These are phyloP conservation scores for Pseudoips prasinana DNA, from an alignment of 2,888 invertebrate species.

Conservation along the genomic window DNA sequence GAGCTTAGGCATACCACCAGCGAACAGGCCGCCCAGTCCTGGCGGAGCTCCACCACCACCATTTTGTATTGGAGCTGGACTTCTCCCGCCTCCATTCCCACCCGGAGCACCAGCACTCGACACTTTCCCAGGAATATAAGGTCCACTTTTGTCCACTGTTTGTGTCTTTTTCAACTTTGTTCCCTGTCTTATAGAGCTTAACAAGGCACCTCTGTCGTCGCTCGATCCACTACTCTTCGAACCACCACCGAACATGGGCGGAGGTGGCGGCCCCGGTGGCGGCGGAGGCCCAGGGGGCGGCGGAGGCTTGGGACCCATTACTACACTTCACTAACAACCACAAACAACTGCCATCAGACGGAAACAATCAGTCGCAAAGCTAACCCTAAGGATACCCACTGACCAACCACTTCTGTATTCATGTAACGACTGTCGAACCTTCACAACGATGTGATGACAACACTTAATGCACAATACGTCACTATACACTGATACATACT, in stretches of 20 bases:
- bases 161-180: conserved; percentile 90
- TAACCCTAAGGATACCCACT: too few species aligned
- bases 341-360: conserved; percentile 47
- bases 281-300: conserved; percentile 86
- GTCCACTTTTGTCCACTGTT: conserved; percentile 95
- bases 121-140: conserved; percentile 86
- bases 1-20: conserved; percentile 91
- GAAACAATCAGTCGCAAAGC: conserved; percentile 32
- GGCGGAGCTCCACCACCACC: conserved; percentile 48
- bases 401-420: conserved; percentile 23
- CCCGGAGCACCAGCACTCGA: conserved; percentile 47
- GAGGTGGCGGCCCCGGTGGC: conserved; percentile 82
- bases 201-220: conserved; percentile 86
- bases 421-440: conserved; percentile 31
- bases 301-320: conserved; percentile 77
- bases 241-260: conserved; percentile 68
- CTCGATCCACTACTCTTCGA: conserved; percentile 67
- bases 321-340: conserved; percentile 37
- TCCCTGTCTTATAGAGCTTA: conserved; percentile 93
- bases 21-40: conserved; percentile 87
- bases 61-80: conserved; percentile 59
- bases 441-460: conserved; percentile 56
- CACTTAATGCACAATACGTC: conserved; percentile 56
- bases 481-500: conserved; percentile 58
- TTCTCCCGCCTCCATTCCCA: conserved; percentile 54